Evolutionary conservation across 1,140 invertebrate genomes (phyloP).

Genomic region (Monochamus saltuarius): DNA sequence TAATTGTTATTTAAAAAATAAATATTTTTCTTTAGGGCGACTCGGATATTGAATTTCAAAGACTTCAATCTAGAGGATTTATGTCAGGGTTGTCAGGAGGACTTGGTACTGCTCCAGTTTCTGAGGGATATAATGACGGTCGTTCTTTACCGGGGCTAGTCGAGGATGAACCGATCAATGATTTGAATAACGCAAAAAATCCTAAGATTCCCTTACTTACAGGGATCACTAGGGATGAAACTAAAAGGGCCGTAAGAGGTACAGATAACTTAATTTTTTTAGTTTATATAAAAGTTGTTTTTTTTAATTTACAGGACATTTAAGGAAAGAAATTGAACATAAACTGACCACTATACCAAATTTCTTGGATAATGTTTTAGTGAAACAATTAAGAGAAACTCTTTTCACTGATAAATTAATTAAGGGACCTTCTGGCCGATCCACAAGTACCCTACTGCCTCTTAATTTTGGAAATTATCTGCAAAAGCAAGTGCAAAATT

Average conservation of each 20-base stretch:
- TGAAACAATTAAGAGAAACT: slow-evolving; percentile 48
- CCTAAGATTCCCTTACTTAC: slow-evolving; percentile 66
- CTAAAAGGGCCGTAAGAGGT: slow-evolving; percentile 61
- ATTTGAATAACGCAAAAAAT: slow-evolving; percentile 57
- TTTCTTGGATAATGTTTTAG: slow-evolving; percentile 59
- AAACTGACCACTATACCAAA: slow-evolving; percentile 55
- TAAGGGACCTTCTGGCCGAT: no score
- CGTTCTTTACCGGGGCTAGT: slow-evolving; percentile 62
- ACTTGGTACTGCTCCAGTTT: slow-evolving; percentile 57
- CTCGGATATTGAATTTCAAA: slow-evolving; percentile 53
- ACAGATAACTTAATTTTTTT: slow-evolving; percentile 22
- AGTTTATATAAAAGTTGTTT: not conserved
- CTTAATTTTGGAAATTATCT: slow-evolving; percentile 46
- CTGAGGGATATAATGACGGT: slow-evolving; percentile 64
- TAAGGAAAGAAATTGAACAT: slow-evolving; percentile 53
- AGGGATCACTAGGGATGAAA: slow-evolving; percentile 71
- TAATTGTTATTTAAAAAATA: not conserved
- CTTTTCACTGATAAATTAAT: slow-evolving; percentile 23
- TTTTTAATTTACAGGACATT: slow-evolving; percentile 51
- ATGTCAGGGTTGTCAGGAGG: slow-evolving; percentile 53
- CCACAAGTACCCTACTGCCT: slow-evolving; percentile 6
- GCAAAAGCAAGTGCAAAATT: slow-evolving; percentile 36
- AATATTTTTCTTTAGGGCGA: slow-evolving; percentile 47
- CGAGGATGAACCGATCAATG: slow-evolving; percentile 57
- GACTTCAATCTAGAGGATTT: slow-evolving; percentile 53